Percentiles rank a stretch among this genome's conserved stretches.
Evolutionary conservation across 1,140 invertebrate genomes (phyloP).

Genomic region (Drosophila pectinifera): DNA sequence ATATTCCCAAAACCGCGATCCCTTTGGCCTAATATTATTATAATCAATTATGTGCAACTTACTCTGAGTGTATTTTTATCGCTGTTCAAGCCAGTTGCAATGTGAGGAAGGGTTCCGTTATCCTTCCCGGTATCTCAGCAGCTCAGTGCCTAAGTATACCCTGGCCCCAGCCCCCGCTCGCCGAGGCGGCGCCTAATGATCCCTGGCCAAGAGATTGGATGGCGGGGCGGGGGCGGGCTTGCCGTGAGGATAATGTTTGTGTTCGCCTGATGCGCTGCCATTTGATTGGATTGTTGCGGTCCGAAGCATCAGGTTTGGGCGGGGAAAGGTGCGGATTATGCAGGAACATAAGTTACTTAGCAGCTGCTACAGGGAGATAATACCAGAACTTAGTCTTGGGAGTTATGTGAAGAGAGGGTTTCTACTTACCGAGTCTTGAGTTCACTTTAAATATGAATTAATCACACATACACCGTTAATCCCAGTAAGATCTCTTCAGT

Average conservation of each 20-base stretch:
- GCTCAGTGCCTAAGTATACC: neutral
- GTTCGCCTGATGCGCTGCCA: constrained; percentile 18
- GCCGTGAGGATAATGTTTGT: constrained; percentile 14
- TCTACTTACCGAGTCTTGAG: too few relatives aligned
- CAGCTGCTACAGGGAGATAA: too few relatives aligned
- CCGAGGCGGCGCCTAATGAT: constrained; percentile 42
- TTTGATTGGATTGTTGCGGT: constrained; percentile 45
- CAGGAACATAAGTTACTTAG: too few relatives aligned
- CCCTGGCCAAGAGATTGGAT: constrained; percentile 54
- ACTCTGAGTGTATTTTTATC: neutral
- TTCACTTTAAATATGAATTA: constrained; percentile 5
- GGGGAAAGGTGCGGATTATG: too few relatives aligned
- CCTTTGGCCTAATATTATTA: too few relatives aligned
- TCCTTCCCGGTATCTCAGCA: neutral
- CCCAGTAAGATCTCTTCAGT: neutral
- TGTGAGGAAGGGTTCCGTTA: neutral
- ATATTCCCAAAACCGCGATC: too few relatives aligned
- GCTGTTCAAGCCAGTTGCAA: neutral
- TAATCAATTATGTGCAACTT: too few relatives aligned
- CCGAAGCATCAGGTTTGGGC: neutral
- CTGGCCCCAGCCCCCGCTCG: neutral
- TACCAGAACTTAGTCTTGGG: too few relatives aligned
- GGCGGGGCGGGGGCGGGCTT: constrained; percentile 2
- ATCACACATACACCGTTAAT: neutral
- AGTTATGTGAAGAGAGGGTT: too few relatives aligned